Conservation (phyloP, 2,113 vertebrate species). For the Rhadina sibilatrix region DNA sequence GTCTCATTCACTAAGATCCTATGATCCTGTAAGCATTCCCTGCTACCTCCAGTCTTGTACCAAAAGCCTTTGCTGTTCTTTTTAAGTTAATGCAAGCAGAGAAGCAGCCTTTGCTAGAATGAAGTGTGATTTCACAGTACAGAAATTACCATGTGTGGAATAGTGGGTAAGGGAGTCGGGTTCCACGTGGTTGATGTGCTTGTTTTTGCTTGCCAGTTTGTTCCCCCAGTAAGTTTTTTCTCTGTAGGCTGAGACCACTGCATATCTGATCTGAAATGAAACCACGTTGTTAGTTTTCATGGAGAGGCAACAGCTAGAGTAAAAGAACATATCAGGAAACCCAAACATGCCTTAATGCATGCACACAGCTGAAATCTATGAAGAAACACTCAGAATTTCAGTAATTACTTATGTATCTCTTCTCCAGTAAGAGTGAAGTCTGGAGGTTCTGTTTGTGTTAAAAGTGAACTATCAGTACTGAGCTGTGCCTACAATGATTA, state of each 20-base stretch:
- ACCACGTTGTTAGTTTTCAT: background rate
- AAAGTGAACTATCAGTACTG: background rate
- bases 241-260: slow-evolving; percentile 87
- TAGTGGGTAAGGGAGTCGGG: slow-evolving; percentile 76
- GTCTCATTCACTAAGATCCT: background rate
- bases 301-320: background rate
- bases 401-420: background rate
- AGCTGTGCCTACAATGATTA: background rate
- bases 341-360: background rate
- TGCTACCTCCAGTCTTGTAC: background rate
- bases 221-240: slow-evolving; percentile 83
- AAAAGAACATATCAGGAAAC: background rate
- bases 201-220: slow-evolving; percentile 90
- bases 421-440: background rate
- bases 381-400: background rate
- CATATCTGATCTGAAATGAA: slow-evolving; percentile 78
- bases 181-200: slow-evolving; percentile 85
- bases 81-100: background rate
- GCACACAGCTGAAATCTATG: background rate
- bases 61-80: background rate
- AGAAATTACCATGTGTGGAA: slow-evolving; percentile 84
- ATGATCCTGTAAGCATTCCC: background rate
- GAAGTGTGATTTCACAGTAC: background rate
- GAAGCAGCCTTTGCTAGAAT: background rate
- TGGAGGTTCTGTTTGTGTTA: background rate